Evolutionary conservation across 2,113 vertebrate genomes (phyloP).

Genomic region (Thinocorus orbignyianus): DNA sequence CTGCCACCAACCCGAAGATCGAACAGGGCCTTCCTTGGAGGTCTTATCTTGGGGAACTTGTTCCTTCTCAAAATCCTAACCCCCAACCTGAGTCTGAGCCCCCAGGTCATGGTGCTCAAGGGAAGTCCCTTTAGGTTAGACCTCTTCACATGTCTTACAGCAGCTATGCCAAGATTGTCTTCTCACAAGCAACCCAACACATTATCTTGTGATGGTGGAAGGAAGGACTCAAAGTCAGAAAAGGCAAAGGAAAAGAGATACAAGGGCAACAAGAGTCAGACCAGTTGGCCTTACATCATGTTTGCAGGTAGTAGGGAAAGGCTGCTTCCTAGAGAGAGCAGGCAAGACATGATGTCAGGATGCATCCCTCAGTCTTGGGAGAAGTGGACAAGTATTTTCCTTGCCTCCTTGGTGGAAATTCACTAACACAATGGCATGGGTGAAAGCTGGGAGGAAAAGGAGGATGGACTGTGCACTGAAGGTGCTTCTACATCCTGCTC

Average conservation of each 20-base stretch:
- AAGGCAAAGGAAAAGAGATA: neutral
- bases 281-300: neutral
- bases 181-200: rapidly evolving
- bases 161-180: neutral
- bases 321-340: neutral
- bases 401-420: neutral
- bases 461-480: neutral
- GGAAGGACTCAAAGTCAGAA: neutral
- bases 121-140: neutral
- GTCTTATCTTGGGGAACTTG: neutral
- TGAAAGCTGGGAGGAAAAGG: neutral
- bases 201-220: neutral
- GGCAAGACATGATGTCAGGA: neutral
- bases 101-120: neutral
- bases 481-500: neutral
- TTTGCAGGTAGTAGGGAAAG: neutral
- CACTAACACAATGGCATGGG: neutral
- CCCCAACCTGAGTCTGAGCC: neutral
- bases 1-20: neutral
- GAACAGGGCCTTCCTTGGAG: neutral
- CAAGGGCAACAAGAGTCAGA: neutral
- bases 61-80: neutral
- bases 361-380: neutral
- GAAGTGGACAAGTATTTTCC: neutral
- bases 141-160: neutral